Base-by-base conservation (phyloP, 2,797 vertebrate species). In the Remorina albescens region DNA sequence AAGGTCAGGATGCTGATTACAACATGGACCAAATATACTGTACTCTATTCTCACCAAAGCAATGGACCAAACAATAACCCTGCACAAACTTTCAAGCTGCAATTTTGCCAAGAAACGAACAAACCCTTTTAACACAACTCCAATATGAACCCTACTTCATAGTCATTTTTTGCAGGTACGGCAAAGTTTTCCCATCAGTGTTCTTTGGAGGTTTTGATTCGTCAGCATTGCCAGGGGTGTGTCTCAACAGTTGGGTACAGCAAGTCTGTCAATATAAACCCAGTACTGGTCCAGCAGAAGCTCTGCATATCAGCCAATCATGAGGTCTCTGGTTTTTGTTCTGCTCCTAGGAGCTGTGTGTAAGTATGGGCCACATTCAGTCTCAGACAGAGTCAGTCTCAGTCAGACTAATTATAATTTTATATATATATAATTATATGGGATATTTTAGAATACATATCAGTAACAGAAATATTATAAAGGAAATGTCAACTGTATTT, bases 301-400 rank as follows among this genome's bases (percentile, higher is more conserved):
- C 18, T 42, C 36, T 67, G 30, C 25, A 28, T 44, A 74, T 75
- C 36, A 6, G 46, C 58, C 71, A 42, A 25, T 46, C 69, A 88
- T 86, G 66, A 53, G 3, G 67, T 85, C 46, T 61, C 54, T 67
- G 58, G 42, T 88, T 54, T 84, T 77, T 39, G 32, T 47, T 49
- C 49, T 79, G 72, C 78, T 81, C 66, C 30, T 68, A 0, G 64
- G 59, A 66, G 69, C 69, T 54, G 81, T 59, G 34, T 76, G 80
- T 87, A 60, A 74, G 75, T 78, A 74, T n/a, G 18, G 15, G 8
- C 4, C 8, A 36, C 7, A 41, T 72, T 55, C 15, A 47, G 15
- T 41, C 15, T 16, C 15, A 39, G 28, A 64, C n/a, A n/a, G n/a
- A n/a, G n/a, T n/a, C n/a, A n/a, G n/a, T n/a, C n/a, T n/a, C n/a